phyloP scores from a whole-genome alignment of 2,888 invertebrate species.

The Rhopalosiphum nymphaeae region DNA sequence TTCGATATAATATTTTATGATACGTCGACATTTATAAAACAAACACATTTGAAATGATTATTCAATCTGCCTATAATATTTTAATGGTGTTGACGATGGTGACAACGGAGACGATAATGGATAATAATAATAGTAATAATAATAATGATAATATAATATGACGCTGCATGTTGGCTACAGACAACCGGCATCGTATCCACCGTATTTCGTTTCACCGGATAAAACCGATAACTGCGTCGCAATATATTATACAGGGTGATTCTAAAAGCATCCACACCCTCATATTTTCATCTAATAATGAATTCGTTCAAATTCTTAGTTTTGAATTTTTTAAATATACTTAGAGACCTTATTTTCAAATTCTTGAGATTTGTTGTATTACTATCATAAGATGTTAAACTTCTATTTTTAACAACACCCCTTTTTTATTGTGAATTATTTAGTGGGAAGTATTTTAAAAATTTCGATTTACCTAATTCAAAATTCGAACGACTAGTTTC shows the following conservation, averaged over 20 bases:
- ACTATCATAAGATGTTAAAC: too few relatives aligned
- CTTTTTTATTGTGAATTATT: too few relatives aligned
- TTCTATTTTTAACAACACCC: too few relatives aligned
- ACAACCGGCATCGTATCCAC: not conserved
- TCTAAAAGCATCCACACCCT: not conserved
- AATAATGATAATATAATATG: not conserved
- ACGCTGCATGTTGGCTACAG: not conserved
- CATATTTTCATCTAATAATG: too few relatives aligned
- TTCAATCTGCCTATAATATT: not conserved
- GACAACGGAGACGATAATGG: not conserved
- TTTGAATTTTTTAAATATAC: too few relatives aligned
- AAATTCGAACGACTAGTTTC: too few relatives aligned
- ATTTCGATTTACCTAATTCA: too few relatives aligned
- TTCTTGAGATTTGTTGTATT: too few relatives aligned
- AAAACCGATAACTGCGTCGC: not conserved
- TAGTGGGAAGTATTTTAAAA: too few relatives aligned
- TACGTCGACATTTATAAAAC: not conserved
- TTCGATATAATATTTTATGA: not conserved
- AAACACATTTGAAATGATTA: not conserved
- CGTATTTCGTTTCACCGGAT: constrained; percentile 5
- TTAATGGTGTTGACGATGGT: not conserved
- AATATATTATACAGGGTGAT: not conserved
- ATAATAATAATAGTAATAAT: not conserved
- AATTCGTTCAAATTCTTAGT: too few relatives aligned
- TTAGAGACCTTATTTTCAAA: too few relatives aligned